A percentile compares a stretch with the other conserved stretches of the same genome.
These are phyloP conservation scores for Caenorhabditis becei DNA, from an alignment of 2,888 invertebrate genomes.

Conservation along the genomic window DNA sequence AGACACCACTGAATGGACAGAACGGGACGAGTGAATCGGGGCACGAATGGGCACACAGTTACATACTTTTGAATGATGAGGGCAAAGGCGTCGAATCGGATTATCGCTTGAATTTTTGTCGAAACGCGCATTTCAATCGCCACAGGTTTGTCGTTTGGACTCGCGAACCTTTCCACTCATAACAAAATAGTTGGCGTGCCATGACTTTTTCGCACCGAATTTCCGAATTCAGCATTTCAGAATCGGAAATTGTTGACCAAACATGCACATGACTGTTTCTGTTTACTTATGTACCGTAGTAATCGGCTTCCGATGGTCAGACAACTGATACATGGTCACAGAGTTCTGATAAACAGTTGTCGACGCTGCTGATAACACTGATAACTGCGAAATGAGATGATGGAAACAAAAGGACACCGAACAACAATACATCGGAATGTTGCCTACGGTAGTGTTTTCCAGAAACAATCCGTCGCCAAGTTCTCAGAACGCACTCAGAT, in stretches of 20 bases:
- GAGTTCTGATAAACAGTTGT: neutral
- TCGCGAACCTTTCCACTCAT: constrained; percentile 14
- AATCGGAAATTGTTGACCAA: constrained; percentile 20
- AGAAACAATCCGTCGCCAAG: neutral
- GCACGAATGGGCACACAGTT: constrained; percentile 21
- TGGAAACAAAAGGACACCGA: no score
- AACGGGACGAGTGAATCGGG: neutral
- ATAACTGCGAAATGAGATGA: no score
- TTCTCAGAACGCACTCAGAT: constrained; percentile 1
- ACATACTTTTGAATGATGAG: constrained; percentile 19
- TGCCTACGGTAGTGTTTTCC: no score
- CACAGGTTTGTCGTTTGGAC: constrained; percentile 31
- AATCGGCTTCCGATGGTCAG: constrained; percentile 9
- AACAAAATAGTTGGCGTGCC: constrained; percentile 37
- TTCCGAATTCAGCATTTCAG: neutral
- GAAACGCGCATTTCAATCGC: neutral
- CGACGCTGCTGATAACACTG: neutral
- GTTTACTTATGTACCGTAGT: neutral
- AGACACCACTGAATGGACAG: neutral
- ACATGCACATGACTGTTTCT: constrained; percentile 28
- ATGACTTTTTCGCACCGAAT: constrained; percentile 5
- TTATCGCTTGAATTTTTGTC: constrained; percentile 2
- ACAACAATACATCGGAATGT: no score
- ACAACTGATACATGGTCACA: neutral
- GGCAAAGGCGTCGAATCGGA: constrained; percentile 23